These are phyloP conservation scores for Hedychridium roseum DNA, from an alignment of 2,888 invertebrate genomes.

Conservation along the genomic window DNA sequence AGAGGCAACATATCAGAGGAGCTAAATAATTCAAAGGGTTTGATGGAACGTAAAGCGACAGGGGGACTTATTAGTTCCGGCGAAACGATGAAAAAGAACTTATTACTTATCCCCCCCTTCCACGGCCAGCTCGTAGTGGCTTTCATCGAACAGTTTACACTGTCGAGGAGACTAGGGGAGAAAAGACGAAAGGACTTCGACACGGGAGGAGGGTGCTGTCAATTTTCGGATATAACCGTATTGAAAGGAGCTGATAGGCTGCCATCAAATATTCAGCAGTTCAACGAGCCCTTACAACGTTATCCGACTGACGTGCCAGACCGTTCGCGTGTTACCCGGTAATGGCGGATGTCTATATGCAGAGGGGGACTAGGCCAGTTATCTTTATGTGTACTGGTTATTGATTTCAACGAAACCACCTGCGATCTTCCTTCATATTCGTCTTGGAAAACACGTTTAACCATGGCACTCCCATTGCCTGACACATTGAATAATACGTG, in stretches of 20 bases:
- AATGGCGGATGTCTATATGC: slow-evolving; percentile 30
- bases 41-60: slow-evolving; percentile 42
- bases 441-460: neutral
- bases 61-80: slow-evolving; percentile 57
- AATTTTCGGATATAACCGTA: slow-evolving; percentile 42
- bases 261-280: slow-evolving; percentile 51
- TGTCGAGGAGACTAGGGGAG: neutral
- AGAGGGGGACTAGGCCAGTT: slow-evolving; percentile 15
- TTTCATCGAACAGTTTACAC: slow-evolving; percentile 27
- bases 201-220: slow-evolving; percentile 33
- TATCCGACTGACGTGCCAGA: slow-evolving; percentile 36
- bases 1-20: too few species aligned
- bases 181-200: neutral
- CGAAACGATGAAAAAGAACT: slow-evolving; percentile 58
- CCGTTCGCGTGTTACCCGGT: slow-evolving; percentile 46
- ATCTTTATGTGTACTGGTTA: slow-evolving; percentile 42
- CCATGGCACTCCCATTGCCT: too few species aligned
- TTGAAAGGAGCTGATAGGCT: slow-evolving; percentile 53
- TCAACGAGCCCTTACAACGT: slow-evolving; percentile 41
- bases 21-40: slow-evolving; percentile 59
- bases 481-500: too few species aligned
- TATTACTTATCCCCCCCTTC: slow-evolving; percentile 55
- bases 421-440: too few species aligned
- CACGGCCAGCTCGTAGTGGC: slow-evolving; percentile 21
- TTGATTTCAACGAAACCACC: slow-evolving; percentile 31